These are phyloP conservation scores for Pandemis corylana DNA, from an alignment of 2,888 invertebrate species.

Conservation along the genomic window DNA sequence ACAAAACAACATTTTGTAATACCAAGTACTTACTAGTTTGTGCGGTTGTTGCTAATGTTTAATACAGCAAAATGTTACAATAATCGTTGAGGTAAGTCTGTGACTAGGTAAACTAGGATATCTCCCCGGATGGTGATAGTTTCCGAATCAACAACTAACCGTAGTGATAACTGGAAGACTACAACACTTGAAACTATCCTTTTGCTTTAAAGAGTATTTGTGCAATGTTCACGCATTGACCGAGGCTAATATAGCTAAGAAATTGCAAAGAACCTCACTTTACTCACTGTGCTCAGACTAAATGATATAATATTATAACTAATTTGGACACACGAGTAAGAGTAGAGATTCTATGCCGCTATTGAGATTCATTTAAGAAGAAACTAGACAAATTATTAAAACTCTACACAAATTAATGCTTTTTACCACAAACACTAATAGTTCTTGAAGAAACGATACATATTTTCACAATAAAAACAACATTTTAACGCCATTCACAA, in stretches of 20 bases:
- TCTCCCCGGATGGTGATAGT: too few relatives aligned
- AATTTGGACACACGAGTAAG: neutral
- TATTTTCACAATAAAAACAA: constrained; percentile 2
- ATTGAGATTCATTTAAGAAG: neutral
- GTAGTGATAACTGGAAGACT: too few relatives aligned
- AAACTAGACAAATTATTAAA: neutral
- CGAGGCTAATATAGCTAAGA: neutral
- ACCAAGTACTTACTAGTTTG: too few relatives aligned
- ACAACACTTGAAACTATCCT: too few relatives aligned
- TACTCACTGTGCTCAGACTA: neutral
- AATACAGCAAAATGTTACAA: too few relatives aligned
- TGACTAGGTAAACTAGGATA: too few relatives aligned
- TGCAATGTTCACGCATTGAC: neutral
- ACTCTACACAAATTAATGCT: neutral
- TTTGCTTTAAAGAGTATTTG: too few relatives aligned
- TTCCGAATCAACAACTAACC: too few relatives aligned
- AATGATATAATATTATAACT: neutral
- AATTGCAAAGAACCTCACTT: neutral
- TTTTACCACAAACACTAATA: neutral
- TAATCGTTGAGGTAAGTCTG: too few relatives aligned
- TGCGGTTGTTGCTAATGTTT: too few relatives aligned
- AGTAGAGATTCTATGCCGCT: neutral
- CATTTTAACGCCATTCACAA: neutral
- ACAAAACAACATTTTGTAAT: too few relatives aligned
- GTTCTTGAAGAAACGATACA: neutral